Evolutionary conservation across 2,888 invertebrate species (phyloP).

Genomic region (Troides oblongomaculatus): DNA sequence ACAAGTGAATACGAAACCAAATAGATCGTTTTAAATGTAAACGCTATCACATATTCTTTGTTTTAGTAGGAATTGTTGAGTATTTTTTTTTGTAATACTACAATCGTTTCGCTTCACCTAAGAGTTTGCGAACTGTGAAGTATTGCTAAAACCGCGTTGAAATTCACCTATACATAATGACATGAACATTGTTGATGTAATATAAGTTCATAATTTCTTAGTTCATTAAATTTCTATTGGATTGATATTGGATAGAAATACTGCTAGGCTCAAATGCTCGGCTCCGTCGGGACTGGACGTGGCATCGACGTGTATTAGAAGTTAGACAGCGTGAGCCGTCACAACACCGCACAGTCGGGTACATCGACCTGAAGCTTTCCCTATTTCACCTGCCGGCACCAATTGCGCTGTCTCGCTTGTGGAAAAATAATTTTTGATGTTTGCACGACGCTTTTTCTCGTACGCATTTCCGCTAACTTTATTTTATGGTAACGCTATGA

Average conservation of each 20-base stretch:
- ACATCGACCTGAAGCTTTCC: conserved; percentile 25
- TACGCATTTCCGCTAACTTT: conserved; percentile 11
- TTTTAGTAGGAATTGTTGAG: no score
- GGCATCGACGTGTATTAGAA: conserved; percentile 2
- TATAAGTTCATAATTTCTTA: no score
- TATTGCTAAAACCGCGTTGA: no score
- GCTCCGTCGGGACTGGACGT: neutral
- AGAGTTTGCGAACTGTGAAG: no score
- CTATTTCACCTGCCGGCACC: conserved; percentile 9
- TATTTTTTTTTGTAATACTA: no score
- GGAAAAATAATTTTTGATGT: conserved; percentile 19
- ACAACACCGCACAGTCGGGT: conserved; percentile 17
- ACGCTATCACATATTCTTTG: no score
- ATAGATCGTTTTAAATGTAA: no score
- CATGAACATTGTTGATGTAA: no score
- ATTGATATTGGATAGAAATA: neutral
- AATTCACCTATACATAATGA: no score
- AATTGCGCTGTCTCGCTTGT: conserved; percentile 12
- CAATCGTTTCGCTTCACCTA: no score
- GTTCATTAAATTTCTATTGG: neutral
- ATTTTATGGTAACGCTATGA: neutral
- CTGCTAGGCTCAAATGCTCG: neutral
- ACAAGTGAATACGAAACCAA: no score
- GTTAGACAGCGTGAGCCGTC: conserved; percentile 8
- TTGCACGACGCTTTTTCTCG: conserved; percentile 7